Conservation (phyloP, 1,140 invertebrate genomes). For the Diorhabda carinulata region DNA sequence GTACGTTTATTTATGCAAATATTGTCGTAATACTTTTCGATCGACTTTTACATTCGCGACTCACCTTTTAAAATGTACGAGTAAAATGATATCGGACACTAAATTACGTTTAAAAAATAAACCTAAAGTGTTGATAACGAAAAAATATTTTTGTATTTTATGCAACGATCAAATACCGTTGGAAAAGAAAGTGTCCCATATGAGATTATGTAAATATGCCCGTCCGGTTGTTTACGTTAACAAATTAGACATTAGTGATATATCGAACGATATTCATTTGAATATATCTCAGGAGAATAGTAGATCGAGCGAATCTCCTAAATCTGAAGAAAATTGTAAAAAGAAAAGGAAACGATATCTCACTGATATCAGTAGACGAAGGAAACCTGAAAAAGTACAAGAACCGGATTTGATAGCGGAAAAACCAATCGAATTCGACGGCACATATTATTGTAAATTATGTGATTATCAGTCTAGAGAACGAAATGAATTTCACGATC, state of each 20-base stretch:
- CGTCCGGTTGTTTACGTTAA: slow-evolving; percentile 26
- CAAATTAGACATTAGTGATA: not conserved
- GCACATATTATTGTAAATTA: slow-evolving; percentile 53
- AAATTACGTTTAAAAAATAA: too few relatives aligned
- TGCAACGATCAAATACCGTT: slow-evolving; percentile 30
- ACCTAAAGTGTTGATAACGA: not conserved
- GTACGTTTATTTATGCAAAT: slow-evolving; percentile 40
- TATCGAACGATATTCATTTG: not conserved
- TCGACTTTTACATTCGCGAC: slow-evolving; percentile 36
- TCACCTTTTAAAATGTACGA: slow-evolving; percentile 29
- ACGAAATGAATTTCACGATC: slow-evolving; percentile 50
- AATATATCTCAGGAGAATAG: not conserved
- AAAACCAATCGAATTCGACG: slow-evolving; percentile 42
- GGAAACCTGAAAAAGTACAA: not conserved
- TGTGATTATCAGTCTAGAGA: slow-evolving; percentile 48
- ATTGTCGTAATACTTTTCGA: slow-evolving; percentile 38
- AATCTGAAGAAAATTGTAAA: slow-evolving; percentile 8
- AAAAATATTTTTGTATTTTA: slow-evolving; percentile 29
- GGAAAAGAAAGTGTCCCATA: slow-evolving; percentile 23
- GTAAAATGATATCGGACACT: too few relatives aligned
- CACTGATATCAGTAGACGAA: slow-evolving; percentile 6
- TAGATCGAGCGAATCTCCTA: not conserved
- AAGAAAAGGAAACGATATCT: slow-evolving; percentile 27
- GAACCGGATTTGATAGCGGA: slow-evolving; percentile 34
- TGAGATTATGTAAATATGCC: slow-evolving; percentile 28